Evolutionary conservation across 2,888 invertebrate genomes (phyloP).

Genomic region (Helleia helle): DNA sequence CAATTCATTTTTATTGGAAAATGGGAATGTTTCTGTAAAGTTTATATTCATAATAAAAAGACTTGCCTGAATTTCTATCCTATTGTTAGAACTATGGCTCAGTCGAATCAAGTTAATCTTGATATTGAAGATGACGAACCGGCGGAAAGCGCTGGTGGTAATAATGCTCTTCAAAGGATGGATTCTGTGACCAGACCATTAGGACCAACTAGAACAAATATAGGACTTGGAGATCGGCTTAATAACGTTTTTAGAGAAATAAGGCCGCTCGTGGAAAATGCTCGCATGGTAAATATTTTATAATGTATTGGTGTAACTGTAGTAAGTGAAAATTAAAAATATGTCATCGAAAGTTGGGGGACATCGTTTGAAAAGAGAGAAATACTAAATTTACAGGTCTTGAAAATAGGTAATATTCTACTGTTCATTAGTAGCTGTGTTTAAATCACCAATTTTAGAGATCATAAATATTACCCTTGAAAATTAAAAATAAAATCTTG

Average conservation of each 20-base stretch:
- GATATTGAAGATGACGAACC: constrained; percentile 54
- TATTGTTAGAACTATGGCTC: constrained; percentile 41
- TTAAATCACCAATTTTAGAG: too few species aligned
- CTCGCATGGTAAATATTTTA: constrained; percentile 59
- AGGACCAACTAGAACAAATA: constrained; percentile 41
- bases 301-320: too few species aligned
- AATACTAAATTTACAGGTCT: too few species aligned
- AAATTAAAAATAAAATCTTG: too few species aligned
- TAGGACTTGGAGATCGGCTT: constrained; percentile 58
- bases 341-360: too few species aligned
- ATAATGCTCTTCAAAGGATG: constrained; percentile 42
- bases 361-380: too few species aligned
- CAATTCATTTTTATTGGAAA: constrained; percentile 13
- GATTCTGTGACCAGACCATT: constrained; percentile 46
- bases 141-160: constrained; percentile 38
- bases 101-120: constrained; percentile 53
- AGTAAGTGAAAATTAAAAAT: too few species aligned
- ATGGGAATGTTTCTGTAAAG: too few species aligned
- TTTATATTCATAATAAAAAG: too few species aligned
- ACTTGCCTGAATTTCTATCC: constrained; percentile 14
- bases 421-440: too few species aligned
- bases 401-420: too few species aligned
- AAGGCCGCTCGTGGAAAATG: constrained; percentile 78
- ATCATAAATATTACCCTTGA: too few species aligned
- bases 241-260: constrained; percentile 75